These are phyloP conservation scores for Hydrozoanthus tunicans DNA, from an alignment of 64 coral and sea anemone genomes.

Conservation along the genomic window DNA sequence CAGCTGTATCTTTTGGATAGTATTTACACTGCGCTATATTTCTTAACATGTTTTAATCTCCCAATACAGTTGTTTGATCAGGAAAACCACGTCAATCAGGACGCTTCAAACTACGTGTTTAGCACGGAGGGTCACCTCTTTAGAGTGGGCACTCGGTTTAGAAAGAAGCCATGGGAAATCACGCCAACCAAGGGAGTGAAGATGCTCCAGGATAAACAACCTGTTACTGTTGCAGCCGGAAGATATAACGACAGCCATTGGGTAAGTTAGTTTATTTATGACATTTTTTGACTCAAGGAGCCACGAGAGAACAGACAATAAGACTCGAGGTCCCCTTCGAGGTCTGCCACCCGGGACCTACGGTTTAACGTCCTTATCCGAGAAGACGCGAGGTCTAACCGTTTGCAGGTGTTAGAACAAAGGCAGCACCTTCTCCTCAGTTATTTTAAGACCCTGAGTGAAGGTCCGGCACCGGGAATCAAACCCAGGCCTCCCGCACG, in stretches of 20 bases:
- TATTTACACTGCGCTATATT: too few relatives aligned
- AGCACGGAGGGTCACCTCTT: constrained; percentile 96
- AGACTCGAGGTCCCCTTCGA: too few relatives aligned
- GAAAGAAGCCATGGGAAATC: constrained; percentile 59
- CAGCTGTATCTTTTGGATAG: too few relatives aligned
- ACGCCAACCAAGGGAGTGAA: constrained; percentile 3
- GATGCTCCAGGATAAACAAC: background rate
- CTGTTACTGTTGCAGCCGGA: constrained; percentile 25
- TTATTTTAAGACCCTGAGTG: too few relatives aligned
- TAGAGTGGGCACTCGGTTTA: constrained; percentile 67
- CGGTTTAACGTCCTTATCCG: too few relatives aligned
- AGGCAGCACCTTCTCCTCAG: too few relatives aligned
- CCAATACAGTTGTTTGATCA: constrained; percentile 86
- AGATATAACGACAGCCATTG: constrained; percentile 65
- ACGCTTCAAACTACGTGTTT: constrained; percentile 96
- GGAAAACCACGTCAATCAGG: constrained; percentile 92
- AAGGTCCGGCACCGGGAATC: too few relatives aligned
- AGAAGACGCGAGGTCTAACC: too few relatives aligned
- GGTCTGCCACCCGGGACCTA: too few relatives aligned
- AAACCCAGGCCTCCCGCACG: too few relatives aligned
- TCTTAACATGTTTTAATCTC: background rate
- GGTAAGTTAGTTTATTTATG: constrained; percentile 34
- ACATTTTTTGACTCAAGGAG: too few relatives aligned
- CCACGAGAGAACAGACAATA: background rate
- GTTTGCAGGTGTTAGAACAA: too few relatives aligned